A percentile compares a stretch with the other conserved stretches of the same genome.
Evolutionary conservation across 1,140 invertebrate genomes (phyloP).

Genomic region (Steinernema khuongi): DNA sequence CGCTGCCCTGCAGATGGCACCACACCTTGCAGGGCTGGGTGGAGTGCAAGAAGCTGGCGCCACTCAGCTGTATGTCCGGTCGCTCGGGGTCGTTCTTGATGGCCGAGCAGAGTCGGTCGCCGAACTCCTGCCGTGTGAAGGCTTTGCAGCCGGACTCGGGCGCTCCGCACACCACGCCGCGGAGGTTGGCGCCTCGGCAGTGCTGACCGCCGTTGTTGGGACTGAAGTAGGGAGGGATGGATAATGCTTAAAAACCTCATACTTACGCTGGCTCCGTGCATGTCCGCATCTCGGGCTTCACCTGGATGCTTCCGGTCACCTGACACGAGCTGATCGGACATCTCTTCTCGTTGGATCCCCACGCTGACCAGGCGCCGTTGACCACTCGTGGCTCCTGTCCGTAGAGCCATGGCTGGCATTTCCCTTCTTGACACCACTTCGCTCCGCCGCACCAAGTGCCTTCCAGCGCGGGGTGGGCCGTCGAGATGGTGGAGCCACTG

Average conservation of each 20-base stretch:
- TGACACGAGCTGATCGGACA: conserved; percentile 56
- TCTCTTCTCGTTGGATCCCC: conserved; percentile 50
- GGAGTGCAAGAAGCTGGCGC: conserved; percentile 50
- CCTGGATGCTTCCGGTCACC: conserved; percentile 50
- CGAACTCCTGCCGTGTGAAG: conserved; percentile 52
- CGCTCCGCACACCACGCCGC: conserved; percentile 51
- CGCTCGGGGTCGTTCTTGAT: conserved; percentile 47
- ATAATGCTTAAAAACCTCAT: background rate
- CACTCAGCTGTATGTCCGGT: conserved; percentile 53
- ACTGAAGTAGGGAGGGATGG: conserved; percentile 29
- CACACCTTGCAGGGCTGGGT: conserved; percentile 58
- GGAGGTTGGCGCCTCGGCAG: conserved; percentile 46
- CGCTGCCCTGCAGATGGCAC: conserved; percentile 55
- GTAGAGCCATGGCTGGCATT: conserved; percentile 39
- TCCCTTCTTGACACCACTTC: conserved; percentile 57
- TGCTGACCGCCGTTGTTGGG: conserved; percentile 54
- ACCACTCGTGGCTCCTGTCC: conserved; percentile 36
- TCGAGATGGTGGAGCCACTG: conserved; percentile 55
- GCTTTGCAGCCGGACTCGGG: conserved; percentile 42
- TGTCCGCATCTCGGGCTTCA: conserved; percentile 53
- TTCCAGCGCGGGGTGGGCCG: conserved; percentile 57
- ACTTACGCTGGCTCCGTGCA: conserved; percentile 55
- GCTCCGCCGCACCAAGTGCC: conserved; percentile 54
- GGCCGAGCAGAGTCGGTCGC: conserved; percentile 50
- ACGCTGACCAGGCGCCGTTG: conserved; percentile 54